phyloP scores from a whole-genome alignment of 2,797 vertebrate species.

The Pseudochromis fuscus region DNA sequence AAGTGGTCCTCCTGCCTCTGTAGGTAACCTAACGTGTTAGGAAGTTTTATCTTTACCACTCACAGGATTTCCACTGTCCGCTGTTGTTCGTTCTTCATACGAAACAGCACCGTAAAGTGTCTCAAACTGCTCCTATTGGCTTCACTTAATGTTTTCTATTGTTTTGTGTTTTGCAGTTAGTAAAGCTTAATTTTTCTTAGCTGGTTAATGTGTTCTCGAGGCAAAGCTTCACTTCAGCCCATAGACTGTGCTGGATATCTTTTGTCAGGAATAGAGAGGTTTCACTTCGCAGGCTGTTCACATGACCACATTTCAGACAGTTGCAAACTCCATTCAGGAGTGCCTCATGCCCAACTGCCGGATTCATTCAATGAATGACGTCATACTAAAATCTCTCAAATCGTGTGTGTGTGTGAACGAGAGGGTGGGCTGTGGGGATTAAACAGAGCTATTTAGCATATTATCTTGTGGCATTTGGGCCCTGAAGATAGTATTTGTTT shows the following conservation, averaged over 20 bases:
- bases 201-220: not conserved
- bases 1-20: slow-evolving; percentile 10
- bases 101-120: not conserved
- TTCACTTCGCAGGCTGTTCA: no score
- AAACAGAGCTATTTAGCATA: not conserved
- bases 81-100: not conserved
- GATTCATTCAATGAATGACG: slow-evolving; percentile 49
- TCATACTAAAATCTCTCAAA: slow-evolving; percentile 28
- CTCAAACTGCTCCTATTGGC: not conserved
- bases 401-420: slow-evolving; percentile 2
- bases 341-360: slow-evolving; percentile 7
- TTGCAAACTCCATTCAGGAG: slow-evolving; percentile 12
- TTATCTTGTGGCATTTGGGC: not conserved
- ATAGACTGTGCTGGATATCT: no score
- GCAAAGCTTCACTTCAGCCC: no score
- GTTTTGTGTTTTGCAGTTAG: no score
- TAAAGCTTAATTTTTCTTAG: not conserved
- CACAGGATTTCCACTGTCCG: not conserved
- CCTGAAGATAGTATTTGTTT: not conserved
- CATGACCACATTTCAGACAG: not conserved
- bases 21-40: no score
- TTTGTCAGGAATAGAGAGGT: no score
- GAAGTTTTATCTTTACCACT: not conserved
- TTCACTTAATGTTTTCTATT: not conserved
- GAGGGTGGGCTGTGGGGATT: not conserved